Conservation (phyloP, 35 echinoderm and acorn worm species). For the Heliocidaris tuberculata region DNA sequence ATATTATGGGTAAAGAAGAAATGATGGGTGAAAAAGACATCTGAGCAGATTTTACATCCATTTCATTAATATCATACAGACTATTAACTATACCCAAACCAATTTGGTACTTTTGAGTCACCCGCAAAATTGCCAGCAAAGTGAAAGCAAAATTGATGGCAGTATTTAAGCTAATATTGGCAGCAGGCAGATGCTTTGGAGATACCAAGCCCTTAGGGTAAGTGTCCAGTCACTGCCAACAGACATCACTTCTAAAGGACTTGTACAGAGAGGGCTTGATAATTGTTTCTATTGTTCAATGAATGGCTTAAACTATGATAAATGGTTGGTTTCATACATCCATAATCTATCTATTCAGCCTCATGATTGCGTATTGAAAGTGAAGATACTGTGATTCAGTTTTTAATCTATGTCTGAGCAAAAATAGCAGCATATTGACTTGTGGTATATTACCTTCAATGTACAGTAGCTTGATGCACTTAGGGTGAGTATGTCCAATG, state of each 20-base stretch:
- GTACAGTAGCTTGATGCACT: neutral
- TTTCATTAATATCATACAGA: neutral
- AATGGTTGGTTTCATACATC: neutral
- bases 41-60: neutral
- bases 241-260: neutral
- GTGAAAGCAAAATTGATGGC: neutral
- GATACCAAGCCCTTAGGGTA: neutral
- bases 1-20: neutral
- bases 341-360: neutral
- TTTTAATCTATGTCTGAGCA: neutral
- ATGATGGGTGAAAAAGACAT: neutral
- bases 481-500: neutral
- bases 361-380: neutral
- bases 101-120: neutral
- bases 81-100: neutral
- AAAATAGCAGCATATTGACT: neutral
- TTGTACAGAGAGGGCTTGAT: neutral
- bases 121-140: neutral
- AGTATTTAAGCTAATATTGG: neutral
- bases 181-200: neutral
- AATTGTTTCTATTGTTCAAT: neutral
- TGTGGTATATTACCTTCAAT: neutral
- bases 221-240: neutral
- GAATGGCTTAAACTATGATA: neutral
- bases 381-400: neutral